Conservation (phyloP, 2,113 vertebrate species). For the Ascaphus truei region DNA sequence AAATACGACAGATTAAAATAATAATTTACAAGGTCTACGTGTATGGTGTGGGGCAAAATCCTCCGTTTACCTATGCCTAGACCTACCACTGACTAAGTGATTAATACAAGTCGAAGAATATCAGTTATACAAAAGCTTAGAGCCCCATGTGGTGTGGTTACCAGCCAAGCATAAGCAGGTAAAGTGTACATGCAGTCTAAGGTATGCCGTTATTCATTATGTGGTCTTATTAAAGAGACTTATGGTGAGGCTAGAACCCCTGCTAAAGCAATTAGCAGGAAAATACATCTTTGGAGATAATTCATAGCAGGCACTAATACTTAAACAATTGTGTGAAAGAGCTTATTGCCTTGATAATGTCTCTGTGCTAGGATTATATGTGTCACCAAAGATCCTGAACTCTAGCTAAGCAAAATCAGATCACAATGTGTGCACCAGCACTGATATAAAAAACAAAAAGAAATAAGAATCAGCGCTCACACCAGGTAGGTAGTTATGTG, state of each 20-base stretch:
- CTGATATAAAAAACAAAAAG: no score
- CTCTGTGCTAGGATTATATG: constrained; percentile 26
- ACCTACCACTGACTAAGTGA: not conserved
- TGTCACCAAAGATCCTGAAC: constrained; percentile 22
- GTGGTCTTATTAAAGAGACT: constrained; percentile 25
- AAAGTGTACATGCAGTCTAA: not conserved
- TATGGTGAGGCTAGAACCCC: constrained; percentile 21
- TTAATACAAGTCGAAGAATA: not conserved
- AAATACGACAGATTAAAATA: no score
- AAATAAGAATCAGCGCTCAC: no score
- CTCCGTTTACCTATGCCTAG: no score
- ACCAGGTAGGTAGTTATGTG: no score
- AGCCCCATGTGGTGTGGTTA: not conserved
- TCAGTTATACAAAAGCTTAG: not conserved
- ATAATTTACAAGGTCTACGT: no score
- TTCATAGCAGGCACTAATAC: constrained; percentile 26
- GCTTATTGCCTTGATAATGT: constrained; percentile 29
- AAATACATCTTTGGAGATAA: constrained; percentile 30
- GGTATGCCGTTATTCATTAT: not conserved
- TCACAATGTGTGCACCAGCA: not conserved
- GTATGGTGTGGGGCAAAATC: no score
- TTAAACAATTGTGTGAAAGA: constrained; percentile 4
- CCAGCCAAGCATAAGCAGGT: not conserved
- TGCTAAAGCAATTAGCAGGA: constrained; percentile 26
- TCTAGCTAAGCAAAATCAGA: constrained; percentile 22